Percentiles rank a stretch among this genome's conserved stretches.
Evolutionary conservation across 2,888 invertebrate genomes (phyloP).

Genomic region (Pollenia angustigena): DNA sequence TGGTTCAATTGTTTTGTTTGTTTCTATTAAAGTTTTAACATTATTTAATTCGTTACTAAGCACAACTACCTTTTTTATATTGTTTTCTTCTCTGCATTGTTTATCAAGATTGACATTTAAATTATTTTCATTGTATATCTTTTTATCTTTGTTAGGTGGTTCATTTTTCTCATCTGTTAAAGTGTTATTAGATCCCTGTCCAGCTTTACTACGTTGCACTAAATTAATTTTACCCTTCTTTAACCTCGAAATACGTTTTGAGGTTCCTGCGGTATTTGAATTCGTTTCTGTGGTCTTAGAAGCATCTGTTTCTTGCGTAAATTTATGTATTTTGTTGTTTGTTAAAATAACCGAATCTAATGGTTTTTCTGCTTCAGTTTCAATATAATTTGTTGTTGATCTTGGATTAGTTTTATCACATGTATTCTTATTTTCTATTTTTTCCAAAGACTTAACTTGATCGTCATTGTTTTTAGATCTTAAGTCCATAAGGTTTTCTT

Average conservation of each 20-base stretch:
- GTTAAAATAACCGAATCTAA: neutral
- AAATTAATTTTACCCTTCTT: constrained; percentile 80
- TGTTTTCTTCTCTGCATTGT: neutral
- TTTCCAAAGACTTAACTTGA: too few species aligned
- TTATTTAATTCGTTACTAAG: too few species aligned
- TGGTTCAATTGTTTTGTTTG: too few species aligned
- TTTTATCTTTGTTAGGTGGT: neutral
- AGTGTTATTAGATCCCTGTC: neutral
- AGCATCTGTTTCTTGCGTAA: neutral
- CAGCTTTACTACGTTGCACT: constrained; percentile 77
- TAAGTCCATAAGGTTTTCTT: too few species aligned
- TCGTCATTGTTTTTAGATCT: too few species aligned
- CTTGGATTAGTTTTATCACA: neutral
- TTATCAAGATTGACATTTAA: neutral
- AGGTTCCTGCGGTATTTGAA: neutral
- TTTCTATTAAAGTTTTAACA: too few species aligned
- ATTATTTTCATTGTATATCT: neutral
- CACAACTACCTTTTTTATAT: neutral
- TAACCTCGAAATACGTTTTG: constrained; percentile 72
- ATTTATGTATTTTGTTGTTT: neutral
- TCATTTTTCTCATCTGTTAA: constrained; percentile 5
- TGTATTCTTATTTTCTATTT: too few species aligned
- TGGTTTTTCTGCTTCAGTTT: neutral
- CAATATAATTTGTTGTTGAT: neutral
- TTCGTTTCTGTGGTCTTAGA: constrained; percentile 8